Evolutionary conservation across 2,888 invertebrate genomes (phyloP).

Genomic region (Sthenelais limicola): DNA sequence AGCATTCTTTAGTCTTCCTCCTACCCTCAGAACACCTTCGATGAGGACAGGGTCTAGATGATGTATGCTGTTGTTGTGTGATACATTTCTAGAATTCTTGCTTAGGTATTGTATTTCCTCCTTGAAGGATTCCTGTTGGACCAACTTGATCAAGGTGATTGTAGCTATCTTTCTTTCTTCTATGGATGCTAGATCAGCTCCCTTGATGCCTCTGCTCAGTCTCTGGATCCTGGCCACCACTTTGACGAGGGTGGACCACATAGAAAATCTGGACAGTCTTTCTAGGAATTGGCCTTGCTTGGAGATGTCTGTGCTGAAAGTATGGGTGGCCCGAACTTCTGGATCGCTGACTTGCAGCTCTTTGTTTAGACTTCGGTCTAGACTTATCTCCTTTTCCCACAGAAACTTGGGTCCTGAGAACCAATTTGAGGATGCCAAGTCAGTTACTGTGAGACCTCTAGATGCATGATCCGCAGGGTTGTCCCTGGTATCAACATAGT

Average conservation of each 20-base stretch:
- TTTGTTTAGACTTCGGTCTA: neutral
- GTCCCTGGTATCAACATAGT: conserved; percentile 13
- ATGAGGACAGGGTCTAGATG: neutral
- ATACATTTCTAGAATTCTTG: neutral
- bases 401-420: conserved; percentile 14
- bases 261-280: too few relatives aligned
- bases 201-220: too few relatives aligned
- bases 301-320: too few relatives aligned
- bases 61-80: too few relatives aligned
- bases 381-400: neutral
- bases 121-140: neutral
- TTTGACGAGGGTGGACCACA: too few relatives aligned
- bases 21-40: conserved; percentile 1
- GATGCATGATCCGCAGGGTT: conserved; percentile 35
- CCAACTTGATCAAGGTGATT: neutral
- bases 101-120: neutral
- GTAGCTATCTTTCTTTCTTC: too few relatives aligned
- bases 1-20: conserved; percentile 4
- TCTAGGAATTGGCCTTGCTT: too few relatives aligned
- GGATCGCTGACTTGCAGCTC: neutral
- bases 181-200: too few relatives aligned
- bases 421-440: neutral
- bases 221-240: too few relatives aligned
- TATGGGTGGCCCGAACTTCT: neutral
- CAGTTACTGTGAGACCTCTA: neutral